A percentile compares a stretch with the other conserved stretches of the same genome.
These are phyloP conservation scores for Steinernema khuongi DNA, from an alignment of 1,140 invertebrate genomes.

Conservation along the genomic window DNA sequence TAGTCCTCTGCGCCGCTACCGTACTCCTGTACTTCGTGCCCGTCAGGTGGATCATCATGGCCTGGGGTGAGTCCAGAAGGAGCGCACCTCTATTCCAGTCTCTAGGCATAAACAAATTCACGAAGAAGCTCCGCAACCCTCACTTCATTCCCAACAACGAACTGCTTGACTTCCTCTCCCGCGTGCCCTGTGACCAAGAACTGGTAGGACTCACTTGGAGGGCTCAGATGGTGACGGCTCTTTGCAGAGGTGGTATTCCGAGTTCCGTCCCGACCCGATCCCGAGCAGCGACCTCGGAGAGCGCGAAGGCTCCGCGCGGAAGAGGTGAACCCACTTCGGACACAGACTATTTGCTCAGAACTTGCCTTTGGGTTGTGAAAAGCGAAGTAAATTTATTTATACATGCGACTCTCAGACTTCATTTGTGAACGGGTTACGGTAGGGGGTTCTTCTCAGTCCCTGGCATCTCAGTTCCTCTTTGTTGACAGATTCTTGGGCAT, in stretches of 20 bases:
- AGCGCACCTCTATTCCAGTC: constrained; percentile 18
- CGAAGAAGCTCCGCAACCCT: constrained; percentile 82
- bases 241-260: not conserved
- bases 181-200: constrained; percentile 90
- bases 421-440: too few species aligned
- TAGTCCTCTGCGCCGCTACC: constrained; percentile 60
- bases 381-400: not conserved
- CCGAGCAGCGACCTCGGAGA: not conserved
- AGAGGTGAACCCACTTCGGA: not conserved
- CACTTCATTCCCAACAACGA: constrained; percentile 95
- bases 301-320: not conserved
- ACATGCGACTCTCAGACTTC: too few species aligned
- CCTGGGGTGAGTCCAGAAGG: constrained; percentile 71
- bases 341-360: not conserved
- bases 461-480: too few species aligned
- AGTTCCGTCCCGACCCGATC: not conserved
- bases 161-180: constrained; percentile 84
- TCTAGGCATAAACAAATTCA: constrained; percentile 81
- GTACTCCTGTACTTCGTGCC: constrained; percentile 84
- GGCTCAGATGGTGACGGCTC: not conserved
- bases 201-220: constrained; percentile 60
- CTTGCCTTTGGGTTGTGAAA: constrained; percentile 12
- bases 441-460: too few species aligned
- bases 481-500: too few species aligned
- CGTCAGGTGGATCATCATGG: constrained; percentile 79